phyloP scores from a whole-genome alignment of 2,888 invertebrate genomes.

The Limnephilus auricula region DNA sequence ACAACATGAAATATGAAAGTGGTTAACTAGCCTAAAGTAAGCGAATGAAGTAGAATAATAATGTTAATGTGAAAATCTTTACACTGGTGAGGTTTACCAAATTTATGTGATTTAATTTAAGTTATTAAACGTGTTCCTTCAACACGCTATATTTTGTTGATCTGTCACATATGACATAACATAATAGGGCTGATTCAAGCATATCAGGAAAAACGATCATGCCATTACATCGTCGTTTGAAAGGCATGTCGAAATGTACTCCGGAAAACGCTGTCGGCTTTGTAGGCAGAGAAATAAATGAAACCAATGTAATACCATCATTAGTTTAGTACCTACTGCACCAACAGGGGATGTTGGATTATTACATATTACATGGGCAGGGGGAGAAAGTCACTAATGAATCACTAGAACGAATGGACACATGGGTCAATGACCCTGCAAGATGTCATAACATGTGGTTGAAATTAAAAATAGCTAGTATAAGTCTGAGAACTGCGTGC shows the following conservation, averaged over 20 bases:
- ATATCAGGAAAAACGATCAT: constrained; percentile 4
- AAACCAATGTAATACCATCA: neutral
- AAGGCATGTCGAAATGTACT: constrained; percentile 15
- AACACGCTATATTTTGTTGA: neutral
- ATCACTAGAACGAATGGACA: constrained; percentile 44
- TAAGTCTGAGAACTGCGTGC: neutral
- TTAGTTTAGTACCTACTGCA: constrained; percentile 24
- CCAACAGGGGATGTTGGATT: neutral
- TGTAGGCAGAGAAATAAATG: constrained; percentile 11
- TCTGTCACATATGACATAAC: neutral
- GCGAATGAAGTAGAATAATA: neutral
- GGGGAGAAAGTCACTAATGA: constrained; percentile 54
- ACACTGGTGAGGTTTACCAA: neutral
- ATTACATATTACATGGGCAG: neutral
- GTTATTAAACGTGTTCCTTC: neutral
- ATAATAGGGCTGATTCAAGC: neutral
- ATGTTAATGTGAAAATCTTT: neutral
- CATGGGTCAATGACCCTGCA: constrained; percentile 13
- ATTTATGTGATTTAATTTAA: neutral
- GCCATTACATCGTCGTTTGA: neutral
- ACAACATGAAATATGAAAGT: too few relatives aligned
- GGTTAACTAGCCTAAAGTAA: neutral
- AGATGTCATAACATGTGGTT: constrained; percentile 14
- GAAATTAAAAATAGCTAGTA: neutral
- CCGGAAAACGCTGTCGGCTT: neutral